A percentile compares a stretch with the other conserved stretches of the same genome.
These are phyloP conservation scores for Esox lucius DNA, from an alignment of 2,797 vertebrate species.

Conservation along the genomic window DNA sequence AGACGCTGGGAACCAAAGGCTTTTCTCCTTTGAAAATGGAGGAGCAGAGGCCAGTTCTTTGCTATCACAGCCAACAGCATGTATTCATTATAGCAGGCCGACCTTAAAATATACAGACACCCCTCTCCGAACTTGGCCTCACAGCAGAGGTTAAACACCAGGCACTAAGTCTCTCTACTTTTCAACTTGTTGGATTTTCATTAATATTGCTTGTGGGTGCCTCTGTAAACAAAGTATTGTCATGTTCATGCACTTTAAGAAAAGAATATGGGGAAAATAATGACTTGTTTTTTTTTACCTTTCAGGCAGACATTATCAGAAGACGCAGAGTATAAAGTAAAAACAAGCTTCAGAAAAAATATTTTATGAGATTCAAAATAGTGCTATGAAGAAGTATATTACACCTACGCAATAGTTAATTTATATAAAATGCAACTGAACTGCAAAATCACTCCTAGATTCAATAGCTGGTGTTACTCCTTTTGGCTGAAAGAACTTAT, in stretches of 20 bases:
- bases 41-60: not conserved
- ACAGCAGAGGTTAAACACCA: not conserved
- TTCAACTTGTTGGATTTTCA: constrained; percentile 38
- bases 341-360: too few relatives aligned
- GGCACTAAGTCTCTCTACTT: constrained; percentile 18
- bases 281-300: not conserved
- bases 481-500: too few relatives aligned
- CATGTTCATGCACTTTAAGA: constrained; percentile 12
- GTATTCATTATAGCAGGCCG: constrained; percentile 41
- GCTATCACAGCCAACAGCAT: constrained; percentile 19
- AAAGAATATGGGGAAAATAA: not conserved
- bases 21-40: not conserved
- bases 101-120: constrained; percentile 40
- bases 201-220: constrained; percentile 32
- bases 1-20: constrained; percentile 1
- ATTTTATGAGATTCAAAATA: constrained; percentile 10
- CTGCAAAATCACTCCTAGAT: too few relatives aligned
- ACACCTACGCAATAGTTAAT: too few relatives aligned
- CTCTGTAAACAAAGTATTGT: constrained; percentile 25
- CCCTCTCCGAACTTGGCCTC: constrained; percentile 24
- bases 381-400: not conserved
- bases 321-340: not conserved
- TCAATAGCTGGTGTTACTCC: too few relatives aligned
- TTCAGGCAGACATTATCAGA: constrained; percentile 9
- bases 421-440: too few relatives aligned